Evolutionary conservation across 2,888 invertebrate species (phyloP).

Genomic region (Ichneumoninae sp.): DNA sequence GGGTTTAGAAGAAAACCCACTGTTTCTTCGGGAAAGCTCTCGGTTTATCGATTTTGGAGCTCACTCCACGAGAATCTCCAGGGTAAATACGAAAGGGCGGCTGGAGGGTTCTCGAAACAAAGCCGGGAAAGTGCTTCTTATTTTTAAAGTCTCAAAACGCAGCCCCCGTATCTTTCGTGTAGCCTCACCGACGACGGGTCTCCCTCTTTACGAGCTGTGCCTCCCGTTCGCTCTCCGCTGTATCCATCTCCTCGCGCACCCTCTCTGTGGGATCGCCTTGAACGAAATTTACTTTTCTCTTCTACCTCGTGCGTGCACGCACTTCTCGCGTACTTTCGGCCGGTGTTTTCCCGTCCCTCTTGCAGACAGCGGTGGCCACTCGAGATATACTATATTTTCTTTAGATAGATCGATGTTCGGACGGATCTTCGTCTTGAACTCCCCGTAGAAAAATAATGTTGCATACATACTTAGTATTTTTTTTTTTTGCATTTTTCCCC

Average conservation of each 20-base stretch:
- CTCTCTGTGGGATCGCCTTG: slow-evolving; percentile 34
- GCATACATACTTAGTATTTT: background rate
- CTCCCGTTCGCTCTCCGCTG: slow-evolving; percentile 18
- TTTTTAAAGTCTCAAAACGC: slow-evolving; percentile 73
- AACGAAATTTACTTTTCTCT: slow-evolving; percentile 52
- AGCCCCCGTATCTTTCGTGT: slow-evolving; percentile 37
- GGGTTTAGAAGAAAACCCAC: slow-evolving; percentile 22
- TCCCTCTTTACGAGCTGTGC: background rate
- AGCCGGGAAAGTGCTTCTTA: slow-evolving; percentile 73
- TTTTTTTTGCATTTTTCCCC: no score
- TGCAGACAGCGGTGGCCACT: background rate
- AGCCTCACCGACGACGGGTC: slow-evolving; percentile 33
- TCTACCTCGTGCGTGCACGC: slow-evolving; percentile 56
- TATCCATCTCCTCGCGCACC: slow-evolving; percentile 57
- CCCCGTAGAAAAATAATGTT: background rate
- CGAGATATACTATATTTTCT: slow-evolving; percentile 8
- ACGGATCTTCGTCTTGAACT: background rate
- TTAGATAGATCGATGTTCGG: background rate
- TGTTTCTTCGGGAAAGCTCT: background rate
- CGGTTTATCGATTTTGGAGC: slow-evolving; percentile 48
- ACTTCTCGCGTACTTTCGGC: slow-evolving; percentile 58
- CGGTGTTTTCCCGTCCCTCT: slow-evolving; percentile 1
- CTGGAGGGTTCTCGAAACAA: slow-evolving; percentile 72
- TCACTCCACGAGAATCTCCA: slow-evolving; percentile 60
- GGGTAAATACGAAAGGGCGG: slow-evolving; percentile 65